Evolutionary conservation across 2,888 invertebrate genomes (phyloP), one percentile per base, ranked within the genome.

Genomic region (Lasioglossum lativentre): DNA sequence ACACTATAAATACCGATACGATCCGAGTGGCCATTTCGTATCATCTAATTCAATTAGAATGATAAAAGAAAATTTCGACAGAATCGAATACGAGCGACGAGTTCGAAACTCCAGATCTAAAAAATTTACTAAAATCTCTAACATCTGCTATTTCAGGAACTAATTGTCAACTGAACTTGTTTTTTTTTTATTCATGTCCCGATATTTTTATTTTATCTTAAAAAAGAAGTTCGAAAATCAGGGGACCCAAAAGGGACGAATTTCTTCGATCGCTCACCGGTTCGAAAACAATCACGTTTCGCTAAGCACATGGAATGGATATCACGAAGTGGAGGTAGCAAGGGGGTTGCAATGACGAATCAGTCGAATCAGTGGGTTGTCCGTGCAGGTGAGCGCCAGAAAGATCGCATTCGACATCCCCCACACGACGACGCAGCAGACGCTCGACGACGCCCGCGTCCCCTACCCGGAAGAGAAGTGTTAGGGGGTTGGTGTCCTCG

Each of bases 401-500:
- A 70, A 45, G 70, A 68, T 42, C 73, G 12, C 77, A 16, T 52
- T 84, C 59, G 82, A 82, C 77, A 70, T 78, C 59, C 77, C 74
- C 73, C 82, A 84, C 30, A 82, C 83, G 73, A 68, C 82, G 59
- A 84, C 83, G 76, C 77, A 73, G 83, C 82, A 84, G 84, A 84
- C 73, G 4, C 77, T 84, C 77, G 83, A 84, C 73, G 84, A 84
- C 45, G 73, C 82, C 73, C 74, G 70, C 74, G 68, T 10, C 52
- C 38, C 72, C 30, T 73, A 23, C 40, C 59, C 83, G 74, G 83
- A 82, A 74, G 77, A 82, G 59, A 78, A 82, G 68, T 84, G 74
- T 56, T 82, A 52, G 77, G 10, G 10, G 68, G 19, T 23, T 19
- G 66, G 38, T 23, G 70, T 40, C 70, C 40, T 70, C 70, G 40